Evolutionary conservation across 2,888 invertebrate genomes (phyloP), one percentile per base, ranked within the genome.

Genomic region (Nysson spinosus): DNA sequence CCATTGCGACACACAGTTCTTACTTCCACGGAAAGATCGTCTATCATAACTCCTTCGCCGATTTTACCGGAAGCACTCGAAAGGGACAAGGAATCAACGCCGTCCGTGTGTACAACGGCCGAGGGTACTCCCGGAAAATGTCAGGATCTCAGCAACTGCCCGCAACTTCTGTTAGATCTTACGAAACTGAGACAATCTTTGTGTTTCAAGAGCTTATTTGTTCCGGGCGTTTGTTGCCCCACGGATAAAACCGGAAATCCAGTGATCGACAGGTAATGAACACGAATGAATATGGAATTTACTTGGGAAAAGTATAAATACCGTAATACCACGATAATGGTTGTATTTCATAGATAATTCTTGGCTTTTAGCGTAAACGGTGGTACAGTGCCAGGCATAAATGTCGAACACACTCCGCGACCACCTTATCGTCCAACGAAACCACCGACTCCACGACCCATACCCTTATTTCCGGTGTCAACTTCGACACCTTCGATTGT

Each of bases 161-260:
- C 96, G 0, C 94, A 95, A 74, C 87, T 96, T 19, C 88, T 96
- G 0, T 87, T 97, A 16, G 95, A 96, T 85, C 89, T 96, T 46
- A 92, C 93, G 9, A 94, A 93, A 83, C 88, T 97, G 12, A 88
- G 96, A 22, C 95, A 96, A 81, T 96, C 96, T 0, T 89, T 97
- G 6, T 97, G 97, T 82, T 97, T 97, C 83, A 96, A 96, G 88
- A 95, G 94, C 67, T 89, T 96, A 1, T 96, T 96, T 80, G 94
- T 95, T 1, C 97, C 97, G 0, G 97, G 97, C 1, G 96, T 97
- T 1, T 97, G 97, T 83, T 97, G 97, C 85, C 96, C 96, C 0
- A 75, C 87, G 5, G 87, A 85, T 9, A 75, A 72, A 56, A 44
- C 39, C 3, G 74, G 67, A 5, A 49, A 19, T 46, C 19, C 39